phyloP scores from a whole-genome alignment of 2,113 vertebrate species.

The Coptodon bakossiorum region DNA sequence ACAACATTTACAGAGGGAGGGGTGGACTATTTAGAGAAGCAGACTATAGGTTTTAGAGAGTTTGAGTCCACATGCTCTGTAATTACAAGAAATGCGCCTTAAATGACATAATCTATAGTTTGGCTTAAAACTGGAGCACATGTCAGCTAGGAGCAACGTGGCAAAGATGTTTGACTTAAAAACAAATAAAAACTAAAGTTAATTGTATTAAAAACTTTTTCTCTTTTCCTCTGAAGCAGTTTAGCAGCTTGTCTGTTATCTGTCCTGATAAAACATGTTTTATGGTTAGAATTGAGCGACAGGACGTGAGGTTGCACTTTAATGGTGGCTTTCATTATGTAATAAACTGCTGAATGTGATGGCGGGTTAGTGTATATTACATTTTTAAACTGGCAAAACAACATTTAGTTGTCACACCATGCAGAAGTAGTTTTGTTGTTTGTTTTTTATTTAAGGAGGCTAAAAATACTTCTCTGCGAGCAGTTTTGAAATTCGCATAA shows the following conservation, averaged over 20 bases:
- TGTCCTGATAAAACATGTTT: neutral
- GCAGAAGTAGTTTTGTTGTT: neutral
- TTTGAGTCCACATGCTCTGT: slow-evolving; percentile 16
- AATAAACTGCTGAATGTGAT: neutral
- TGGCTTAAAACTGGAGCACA: slow-evolving; percentile 10
- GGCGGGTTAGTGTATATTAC: neutral
- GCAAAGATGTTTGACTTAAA: neutral
- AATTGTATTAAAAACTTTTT: neutral
- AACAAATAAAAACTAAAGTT: neutral
- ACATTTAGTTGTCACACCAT: neutral
- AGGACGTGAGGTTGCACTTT: neutral
- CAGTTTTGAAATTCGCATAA: neutral
- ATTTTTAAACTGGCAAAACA: neutral
- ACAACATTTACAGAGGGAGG: slow-evolving; percentile 28
- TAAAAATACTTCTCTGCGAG: neutral
- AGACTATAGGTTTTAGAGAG: slow-evolving; percentile 10
- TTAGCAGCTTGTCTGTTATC: neutral
- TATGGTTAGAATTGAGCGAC: neutral
- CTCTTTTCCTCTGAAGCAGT: neutral
- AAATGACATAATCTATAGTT: slow-evolving; percentile 46
- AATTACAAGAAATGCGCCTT: slow-evolving; percentile 43
- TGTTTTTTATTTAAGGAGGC: neutral
- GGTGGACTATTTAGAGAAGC: slow-evolving; percentile 30
- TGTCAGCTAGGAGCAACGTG: neutral
- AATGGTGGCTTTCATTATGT: neutral